Evolutionary conservation across 2,113 vertebrate genomes (phyloP), one percentile per base, ranked within the genome.

Genomic region (Pachycephala philippinensis): DNA sequence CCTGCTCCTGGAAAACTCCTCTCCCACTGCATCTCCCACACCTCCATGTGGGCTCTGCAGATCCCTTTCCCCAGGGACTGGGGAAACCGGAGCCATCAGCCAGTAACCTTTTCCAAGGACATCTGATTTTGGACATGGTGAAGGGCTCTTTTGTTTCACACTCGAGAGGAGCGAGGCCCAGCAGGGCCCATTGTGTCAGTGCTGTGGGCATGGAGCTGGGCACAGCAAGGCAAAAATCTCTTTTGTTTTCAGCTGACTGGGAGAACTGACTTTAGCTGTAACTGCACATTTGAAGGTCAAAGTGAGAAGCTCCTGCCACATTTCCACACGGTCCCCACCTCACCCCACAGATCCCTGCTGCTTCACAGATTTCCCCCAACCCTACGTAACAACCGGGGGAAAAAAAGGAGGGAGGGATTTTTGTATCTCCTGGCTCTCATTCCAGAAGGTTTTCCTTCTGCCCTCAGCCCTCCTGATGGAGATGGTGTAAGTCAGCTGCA

Each of bases 401-500:
- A 22, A 31, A 50, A 35, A 75, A 39, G 16, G 31, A 59, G 19
- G 10, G 28, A 74, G n/a, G 23, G 20, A 54, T 61, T 78, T 61
- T 24, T 30, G 0, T 53, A 23, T 27, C 57, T 64, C 47, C 71
- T 52, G 57, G 11, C 19, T 91, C 59, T 93, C n/a, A 17, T 74
- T 84, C 72, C 92, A 80, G 87, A 40, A 89, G 84, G 80, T 68
- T 83, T 78, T 84, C 64, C 54, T 74, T 50, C 40, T 52, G 60
- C 13, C 9, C 53, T 63, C 40, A 60, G 60, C 45, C 76, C 72
- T 64, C 66, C 77, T 84, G 78, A 89, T 6, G 7, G 85, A 70
- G 60, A 47, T 18, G 20, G 78, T 10, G 4, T 40, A 77, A 87
- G 88, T 93, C 92, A 94, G 92, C 96, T 94, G 94, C 92, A 74